These are phyloP conservation scores for Amphipoea oculea DNA, from an alignment of 2,888 invertebrate genomes.

Conservation along the genomic window DNA sequence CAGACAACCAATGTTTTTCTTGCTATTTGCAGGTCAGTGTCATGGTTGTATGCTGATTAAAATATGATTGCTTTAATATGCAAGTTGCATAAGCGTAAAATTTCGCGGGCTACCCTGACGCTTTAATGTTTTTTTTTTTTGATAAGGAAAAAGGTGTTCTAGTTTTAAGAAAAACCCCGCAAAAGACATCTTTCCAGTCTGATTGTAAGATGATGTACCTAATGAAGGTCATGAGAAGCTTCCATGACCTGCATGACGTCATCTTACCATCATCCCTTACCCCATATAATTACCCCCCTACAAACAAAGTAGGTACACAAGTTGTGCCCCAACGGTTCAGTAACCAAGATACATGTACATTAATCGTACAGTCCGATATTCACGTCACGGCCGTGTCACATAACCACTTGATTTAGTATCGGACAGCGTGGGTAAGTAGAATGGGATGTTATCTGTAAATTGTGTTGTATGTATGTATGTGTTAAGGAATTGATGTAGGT, in stretches of 20 bases:
- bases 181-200: background rate
- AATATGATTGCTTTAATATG: background rate
- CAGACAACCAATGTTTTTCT: too few relatives aligned
- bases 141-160: background rate
- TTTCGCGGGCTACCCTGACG: background rate
- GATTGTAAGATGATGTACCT: background rate
- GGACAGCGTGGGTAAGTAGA: slow-evolving; percentile 65
- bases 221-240: background rate
- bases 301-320: slow-evolving; percentile 4
- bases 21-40: background rate
- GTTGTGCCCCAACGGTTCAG: slow-evolving; percentile 36
- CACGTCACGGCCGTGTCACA: slow-evolving; percentile 66
- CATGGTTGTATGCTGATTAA: too few relatives aligned
- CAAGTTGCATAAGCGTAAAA: background rate
- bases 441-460: slow-evolving; percentile 37
- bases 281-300: background rate
- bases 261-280: background rate
- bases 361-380: slow-evolving; percentile 62
- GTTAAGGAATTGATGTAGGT: background rate
- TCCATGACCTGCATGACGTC: background rate
- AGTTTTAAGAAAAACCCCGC: background rate
- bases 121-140: too few relatives aligned
- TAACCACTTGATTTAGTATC: slow-evolving; percentile 68
- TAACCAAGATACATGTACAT: slow-evolving; percentile 52
- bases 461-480: slow-evolving; percentile 9